Base-by-base conservation (phyloP, 1,140 invertebrate genomes). In the Papilio helenus region DNA sequence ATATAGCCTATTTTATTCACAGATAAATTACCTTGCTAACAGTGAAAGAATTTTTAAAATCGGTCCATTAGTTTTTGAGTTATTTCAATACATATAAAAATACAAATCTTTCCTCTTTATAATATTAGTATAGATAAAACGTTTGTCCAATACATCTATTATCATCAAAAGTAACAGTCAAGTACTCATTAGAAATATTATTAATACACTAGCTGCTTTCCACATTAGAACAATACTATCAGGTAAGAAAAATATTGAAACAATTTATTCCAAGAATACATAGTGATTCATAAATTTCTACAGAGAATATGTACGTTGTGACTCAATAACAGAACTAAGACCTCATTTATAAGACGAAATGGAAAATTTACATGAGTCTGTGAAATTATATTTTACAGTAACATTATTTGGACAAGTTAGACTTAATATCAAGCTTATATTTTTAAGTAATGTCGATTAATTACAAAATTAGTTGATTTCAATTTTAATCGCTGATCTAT, bases 251-350 rank as follows among this genome's bases (percentile, higher is more conserved):
- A 29, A 68, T 16, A 12, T 29, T 29, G 1, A 8, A 55, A 55
- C 4, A 55, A 10, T 68, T 68, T 68, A 68, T 68, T 29, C 23
- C 61, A 68, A 68, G 26, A 29, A 68, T 3, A 7, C 90, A 91
- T 68, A 80, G 85, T 85, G 61, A 68, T 68, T 68, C 61, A 68
- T 68, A 34, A 29, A 4, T 29, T 68, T 12, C 23, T 68, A 68
- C 23, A 29, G 23, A 34, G 61, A 68, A 68, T 16, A 16, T 68
- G 61, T 68, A 68, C 61, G 5, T 68, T 68, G 61, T 68, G 61
- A 68, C 26, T 68, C 61, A 34, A 29, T 68, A 68, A 68, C 26
- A 68, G 61, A 29, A 68, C 61, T 68, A 5, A 5, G 23, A 18
- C 14, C 61, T 34, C 61, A 29, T 68, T 68, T 68, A 68, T 8